Conservation (phyloP, 2,888 invertebrate species). For the Eubasilissa splendida region DNA sequence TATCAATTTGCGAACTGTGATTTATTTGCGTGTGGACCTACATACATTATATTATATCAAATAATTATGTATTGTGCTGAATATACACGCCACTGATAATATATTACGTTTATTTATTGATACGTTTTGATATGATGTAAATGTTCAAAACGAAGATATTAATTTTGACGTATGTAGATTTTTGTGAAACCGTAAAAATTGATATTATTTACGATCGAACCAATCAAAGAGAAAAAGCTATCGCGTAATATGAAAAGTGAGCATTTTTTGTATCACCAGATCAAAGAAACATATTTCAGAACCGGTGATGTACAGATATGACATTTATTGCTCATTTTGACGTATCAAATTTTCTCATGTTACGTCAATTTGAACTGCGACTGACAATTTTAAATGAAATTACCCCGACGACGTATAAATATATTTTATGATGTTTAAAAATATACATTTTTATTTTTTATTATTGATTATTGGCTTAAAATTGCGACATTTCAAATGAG, state of each 20-base stretch:
- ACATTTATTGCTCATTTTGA: constrained; percentile 21
- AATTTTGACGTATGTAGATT: constrained; percentile 19
- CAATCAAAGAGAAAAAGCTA: constrained; percentile 10
- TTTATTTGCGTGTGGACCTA: too few species aligned
- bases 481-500: background rate
- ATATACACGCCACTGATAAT: too few species aligned
- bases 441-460: too few species aligned
- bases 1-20: too few species aligned
- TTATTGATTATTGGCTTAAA: constrained; percentile 14
- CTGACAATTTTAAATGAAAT: too few species aligned
- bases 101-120: too few species aligned
- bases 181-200: background rate
- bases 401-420: background rate
- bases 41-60: too few species aligned
- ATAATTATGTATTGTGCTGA: too few species aligned
- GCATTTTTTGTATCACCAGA: background rate
- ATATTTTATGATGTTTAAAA: background rate
- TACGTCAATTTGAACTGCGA: background rate
- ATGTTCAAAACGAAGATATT: too few species aligned
- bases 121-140: too few species aligned
- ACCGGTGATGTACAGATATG: constrained; percentile 26
- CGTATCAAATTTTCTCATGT: background rate
- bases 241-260: constrained; percentile 8
- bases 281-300: constrained; percentile 24
- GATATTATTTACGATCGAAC: constrained; percentile 22